phyloP scores from a whole-genome alignment of 2,888 invertebrate genomes.

The Brenthis hecate region DNA sequence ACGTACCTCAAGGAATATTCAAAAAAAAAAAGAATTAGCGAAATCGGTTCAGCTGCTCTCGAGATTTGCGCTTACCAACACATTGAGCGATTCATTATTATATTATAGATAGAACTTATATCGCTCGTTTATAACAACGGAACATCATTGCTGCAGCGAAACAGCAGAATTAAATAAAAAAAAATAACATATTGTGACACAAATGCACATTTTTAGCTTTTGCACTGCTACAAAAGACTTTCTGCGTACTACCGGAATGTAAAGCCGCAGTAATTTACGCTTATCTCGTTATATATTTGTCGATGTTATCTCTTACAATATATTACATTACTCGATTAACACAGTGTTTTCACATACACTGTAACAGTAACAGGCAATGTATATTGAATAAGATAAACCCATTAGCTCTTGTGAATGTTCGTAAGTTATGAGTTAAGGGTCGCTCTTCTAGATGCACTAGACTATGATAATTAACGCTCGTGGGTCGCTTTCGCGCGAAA shows the following conservation, averaged over 20 bases:
- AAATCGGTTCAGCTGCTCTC: too few species aligned
- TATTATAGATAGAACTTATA: too few species aligned
- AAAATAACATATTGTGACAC: neutral
- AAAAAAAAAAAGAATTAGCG: too few species aligned
- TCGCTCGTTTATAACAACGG: too few species aligned
- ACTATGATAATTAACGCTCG: constrained; percentile 73
- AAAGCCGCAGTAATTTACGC: constrained; percentile 27
- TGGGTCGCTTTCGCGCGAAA: constrained; percentile 53
- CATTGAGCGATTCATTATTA: too few species aligned
- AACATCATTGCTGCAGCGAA: neutral
- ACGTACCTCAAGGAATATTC: too few species aligned
- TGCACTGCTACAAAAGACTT: constrained; percentile 30
- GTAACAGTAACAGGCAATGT: constrained; percentile 19
- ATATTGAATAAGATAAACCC: constrained; percentile 9
- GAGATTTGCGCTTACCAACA: too few species aligned
- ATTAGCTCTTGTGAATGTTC: constrained; percentile 18
- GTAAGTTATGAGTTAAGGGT: constrained; percentile 35
- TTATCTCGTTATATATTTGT: constrained; percentile 6
- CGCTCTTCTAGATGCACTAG: constrained; percentile 67
- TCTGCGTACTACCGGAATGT: constrained; percentile 26
- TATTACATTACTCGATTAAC: constrained; percentile 15
- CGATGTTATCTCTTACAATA: neutral
- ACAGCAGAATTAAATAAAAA: neutral
- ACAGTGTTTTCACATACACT: neutral
- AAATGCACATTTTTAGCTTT: constrained; percentile 18